Base-by-base conservation (phyloP, 2,113 vertebrate genomes). In the Spea multiplicata region DNA sequence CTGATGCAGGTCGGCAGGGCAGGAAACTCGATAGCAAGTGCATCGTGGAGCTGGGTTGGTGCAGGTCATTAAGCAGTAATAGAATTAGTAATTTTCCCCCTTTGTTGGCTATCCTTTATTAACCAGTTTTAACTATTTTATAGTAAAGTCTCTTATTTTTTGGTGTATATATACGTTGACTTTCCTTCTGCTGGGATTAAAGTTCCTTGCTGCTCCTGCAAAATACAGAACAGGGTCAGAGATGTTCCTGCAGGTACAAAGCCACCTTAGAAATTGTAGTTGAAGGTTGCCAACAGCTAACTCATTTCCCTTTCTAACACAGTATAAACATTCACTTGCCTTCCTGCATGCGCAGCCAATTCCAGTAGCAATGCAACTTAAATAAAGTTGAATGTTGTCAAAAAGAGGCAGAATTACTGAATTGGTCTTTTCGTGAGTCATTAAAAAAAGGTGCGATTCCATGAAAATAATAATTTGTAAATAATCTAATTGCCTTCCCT, bases 251-350 rank as follows among this genome's bases (percentile, higher is more conserved):
- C 71, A 62, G 78, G 78, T 80, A 80, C 78, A 80, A 80, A 80
- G 78, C 78, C 68, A 80, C 78, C 78, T 80, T 80, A 80, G 78
- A 80, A 80, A 73, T 80, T 80, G 62, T 80, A 80, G 78, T 80
- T 44, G 61, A 62, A 68, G 71, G 78, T 80, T 80, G 78, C 78
- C 78, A 80, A 53, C 78, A 80, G 71, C 78, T 80, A 80, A 80
- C 78, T 80, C 71, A 80, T 80, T 80, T 80, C 78, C 78, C 78
- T 80, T 80, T 64, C 78, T 80, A 80, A 80, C 71, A 64, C 78
- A 80, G 68, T 80, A 80, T 80, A 80, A 80, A 80, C 78, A 80
- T 80, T 80, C 71, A 74, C 78, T 80, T 80, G 78, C 74, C 78
- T 80, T 80, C 78, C 78, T 80, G 78, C 74, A 80, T 52, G 62